Evolutionary conservation across 2,113 vertebrate species (phyloP).

Genomic region (Athene noctua): DNA sequence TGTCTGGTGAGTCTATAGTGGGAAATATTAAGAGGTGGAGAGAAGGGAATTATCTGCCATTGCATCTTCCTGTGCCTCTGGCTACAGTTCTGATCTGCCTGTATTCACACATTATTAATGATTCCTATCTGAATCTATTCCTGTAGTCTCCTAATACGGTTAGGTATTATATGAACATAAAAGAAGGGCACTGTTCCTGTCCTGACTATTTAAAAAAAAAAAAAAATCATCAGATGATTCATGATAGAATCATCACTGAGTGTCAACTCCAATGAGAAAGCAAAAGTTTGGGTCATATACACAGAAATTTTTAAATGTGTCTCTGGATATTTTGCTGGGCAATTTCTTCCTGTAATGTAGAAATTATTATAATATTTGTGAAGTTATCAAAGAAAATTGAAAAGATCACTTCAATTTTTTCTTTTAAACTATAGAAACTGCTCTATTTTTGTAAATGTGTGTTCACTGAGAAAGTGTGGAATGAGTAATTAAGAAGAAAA

Average conservation of each 20-base stretch:
- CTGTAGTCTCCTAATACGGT: neutral
- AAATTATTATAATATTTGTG: neutral
- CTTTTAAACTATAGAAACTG: neutral
- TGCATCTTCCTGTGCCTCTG: neutral
- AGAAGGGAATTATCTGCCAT: neutral
- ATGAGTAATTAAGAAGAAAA: neutral
- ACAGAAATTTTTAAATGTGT: neutral
- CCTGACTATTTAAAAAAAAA: neutral
- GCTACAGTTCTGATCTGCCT: neutral
- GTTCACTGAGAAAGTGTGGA: neutral
- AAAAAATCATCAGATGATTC: neutral
- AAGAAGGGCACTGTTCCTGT: neutral
- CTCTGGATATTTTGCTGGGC: neutral
- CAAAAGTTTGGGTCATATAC: neutral
- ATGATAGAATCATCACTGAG: neutral
- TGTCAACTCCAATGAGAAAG: neutral
- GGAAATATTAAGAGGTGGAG: neutral
- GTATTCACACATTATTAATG: neutral
- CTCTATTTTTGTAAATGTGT: neutral
- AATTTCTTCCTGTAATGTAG: neutral
- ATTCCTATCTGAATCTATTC: neutral
- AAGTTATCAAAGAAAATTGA: neutral
- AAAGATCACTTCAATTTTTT: neutral
- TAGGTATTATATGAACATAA: neutral
- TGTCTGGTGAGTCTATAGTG: neutral